Percentiles rank a stretch among this genome's conserved stretches.
phyloP scores from a whole-genome alignment of 2,888 invertebrate genomes.

The Leuctra nigra region DNA sequence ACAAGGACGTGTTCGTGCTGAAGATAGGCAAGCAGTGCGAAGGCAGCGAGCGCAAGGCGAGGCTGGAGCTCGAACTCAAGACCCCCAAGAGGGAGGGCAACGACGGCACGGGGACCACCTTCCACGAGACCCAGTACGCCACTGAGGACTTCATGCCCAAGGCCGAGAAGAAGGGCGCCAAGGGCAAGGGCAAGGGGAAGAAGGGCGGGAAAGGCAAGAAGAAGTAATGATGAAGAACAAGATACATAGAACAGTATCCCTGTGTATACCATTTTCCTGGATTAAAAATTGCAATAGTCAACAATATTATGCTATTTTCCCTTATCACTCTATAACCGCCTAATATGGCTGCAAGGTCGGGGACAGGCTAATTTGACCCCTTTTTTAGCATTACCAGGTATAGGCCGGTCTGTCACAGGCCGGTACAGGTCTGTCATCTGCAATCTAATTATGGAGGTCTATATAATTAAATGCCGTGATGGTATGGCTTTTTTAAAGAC shows the following conservation, averaged over 20 bases:
- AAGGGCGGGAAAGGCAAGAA: constrained; percentile 28
- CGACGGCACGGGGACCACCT: constrained; percentile 52
- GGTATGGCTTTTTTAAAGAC: too few species aligned
- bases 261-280: too few species aligned
- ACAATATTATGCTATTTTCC: too few species aligned
- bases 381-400: too few species aligned
- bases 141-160: constrained; percentile 41
- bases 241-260: not conserved
- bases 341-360: too few species aligned
- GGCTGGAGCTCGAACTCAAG: constrained; percentile 62
- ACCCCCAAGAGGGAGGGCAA: constrained; percentile 59
- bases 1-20: constrained; percentile 47
- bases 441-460: too few species aligned
- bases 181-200: constrained; percentile 23
- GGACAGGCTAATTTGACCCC: too few species aligned
- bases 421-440: too few species aligned
- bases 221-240: not conserved
- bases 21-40: constrained; percentile 70
- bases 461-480: too few species aligned
- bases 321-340: too few species aligned
- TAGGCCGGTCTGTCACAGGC: too few species aligned
- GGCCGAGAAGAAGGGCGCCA: constrained; percentile 25
- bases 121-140: constrained; percentile 60
- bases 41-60: constrained; percentile 60
- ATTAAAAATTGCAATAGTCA: too few species aligned